phyloP scores from a whole-genome alignment of 2,113 vertebrate genomes.

The Petaurus breviceps region DNA sequence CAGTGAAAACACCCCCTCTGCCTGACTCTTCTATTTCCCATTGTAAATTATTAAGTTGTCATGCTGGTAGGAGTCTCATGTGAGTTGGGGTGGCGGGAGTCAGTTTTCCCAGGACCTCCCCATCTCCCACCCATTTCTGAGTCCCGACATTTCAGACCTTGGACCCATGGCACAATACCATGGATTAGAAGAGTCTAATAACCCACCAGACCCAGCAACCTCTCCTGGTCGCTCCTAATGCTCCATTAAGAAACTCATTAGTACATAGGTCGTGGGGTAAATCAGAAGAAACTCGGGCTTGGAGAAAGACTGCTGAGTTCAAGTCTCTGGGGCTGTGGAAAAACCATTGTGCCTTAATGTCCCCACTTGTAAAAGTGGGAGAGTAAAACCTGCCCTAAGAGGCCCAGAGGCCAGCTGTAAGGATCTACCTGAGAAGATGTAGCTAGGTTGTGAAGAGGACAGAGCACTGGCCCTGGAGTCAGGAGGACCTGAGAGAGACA shows the following conservation, averaged over 20 bases:
- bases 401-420: background rate
- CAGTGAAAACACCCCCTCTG: background rate
- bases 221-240: rapidly evolving
- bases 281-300: background rate
- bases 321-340: background rate
- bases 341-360: background rate
- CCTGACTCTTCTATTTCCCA: background rate
- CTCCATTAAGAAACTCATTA: background rate
- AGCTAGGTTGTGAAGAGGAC: no score
- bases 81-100: background rate
- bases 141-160: background rate
- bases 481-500: no score
- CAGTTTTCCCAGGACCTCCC: background rate
- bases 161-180: background rate
- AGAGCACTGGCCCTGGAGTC: no score
- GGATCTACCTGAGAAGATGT: background rate
- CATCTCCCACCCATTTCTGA: background rate
- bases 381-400: background rate
- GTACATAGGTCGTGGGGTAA: background rate
- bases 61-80: background rate
- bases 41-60: background rate
- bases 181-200: background rate
- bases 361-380: background rate
- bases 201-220: background rate
- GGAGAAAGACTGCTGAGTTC: background rate